phyloP scores from a whole-genome alignment of 2,888 invertebrate species.

The Pycnomerus fuliginosus region DNA sequence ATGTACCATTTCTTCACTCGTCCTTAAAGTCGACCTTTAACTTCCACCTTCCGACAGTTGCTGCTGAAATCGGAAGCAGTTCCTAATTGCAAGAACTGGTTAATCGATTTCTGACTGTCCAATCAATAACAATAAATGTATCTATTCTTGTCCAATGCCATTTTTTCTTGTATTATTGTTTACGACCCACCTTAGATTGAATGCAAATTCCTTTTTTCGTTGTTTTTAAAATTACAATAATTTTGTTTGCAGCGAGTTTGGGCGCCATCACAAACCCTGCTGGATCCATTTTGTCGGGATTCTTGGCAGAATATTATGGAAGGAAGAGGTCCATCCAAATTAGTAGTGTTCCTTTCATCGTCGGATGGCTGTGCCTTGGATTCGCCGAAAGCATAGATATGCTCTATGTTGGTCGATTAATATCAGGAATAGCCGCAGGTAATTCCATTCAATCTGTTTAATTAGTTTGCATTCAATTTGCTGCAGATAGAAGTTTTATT shows the following conservation, averaged over 20 bases:
- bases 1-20: too few species aligned
- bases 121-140: constrained; percentile 1
- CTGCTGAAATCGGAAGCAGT: constrained; percentile 9
- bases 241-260: constrained; percentile 61
- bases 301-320: constrained; percentile 67
- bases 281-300: constrained; percentile 68
- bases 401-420: constrained; percentile 66
- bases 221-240: too few species aligned
- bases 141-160: neutral
- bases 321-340: constrained; percentile 64
- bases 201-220: too few species aligned
- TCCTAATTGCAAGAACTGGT: constrained; percentile 8
- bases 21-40: too few species aligned
- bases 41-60: constrained; percentile 3
- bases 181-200: too few species aligned
- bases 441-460: constrained; percentile 37
- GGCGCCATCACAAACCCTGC: constrained; percentile 72
- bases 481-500: too few species aligned
- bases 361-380: constrained; percentile 70
- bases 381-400: constrained; percentile 62
- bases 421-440: constrained; percentile 71
- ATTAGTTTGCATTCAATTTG: too few species aligned
- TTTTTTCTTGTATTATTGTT: neutral
- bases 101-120: constrained; percentile 12
- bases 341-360: constrained; percentile 66